phyloP scores from a whole-genome alignment of 2,888 invertebrate species.

The Geophilus truncorum region DNA sequence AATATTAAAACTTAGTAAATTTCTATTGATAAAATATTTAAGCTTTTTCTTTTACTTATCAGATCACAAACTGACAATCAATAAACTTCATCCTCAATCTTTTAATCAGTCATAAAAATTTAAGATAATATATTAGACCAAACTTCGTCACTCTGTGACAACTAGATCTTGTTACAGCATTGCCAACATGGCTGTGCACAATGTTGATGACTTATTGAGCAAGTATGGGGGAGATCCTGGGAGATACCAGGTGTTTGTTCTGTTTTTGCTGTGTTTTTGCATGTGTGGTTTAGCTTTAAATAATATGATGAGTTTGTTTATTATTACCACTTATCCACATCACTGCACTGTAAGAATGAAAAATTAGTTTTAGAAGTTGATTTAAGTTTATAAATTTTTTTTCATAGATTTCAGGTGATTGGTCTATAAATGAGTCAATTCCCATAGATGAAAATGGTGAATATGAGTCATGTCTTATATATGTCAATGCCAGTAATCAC shows the following conservation, averaged over 20 bases:
- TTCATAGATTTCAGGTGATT: background rate
- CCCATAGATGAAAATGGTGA: background rate
- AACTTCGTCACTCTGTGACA: no score
- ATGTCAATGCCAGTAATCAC: background rate
- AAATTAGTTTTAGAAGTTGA: background rate
- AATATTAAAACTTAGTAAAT: no score
- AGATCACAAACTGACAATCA: background rate
- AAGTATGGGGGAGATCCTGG: constrained; percentile 35
- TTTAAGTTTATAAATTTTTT: background rate
- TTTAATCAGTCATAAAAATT: background rate
- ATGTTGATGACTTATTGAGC: constrained; percentile 33
- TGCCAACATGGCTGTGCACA: background rate
- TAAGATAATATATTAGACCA: no score
- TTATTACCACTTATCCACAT: constrained; percentile 27
- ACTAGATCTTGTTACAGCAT: no score
- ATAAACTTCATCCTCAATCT: background rate
- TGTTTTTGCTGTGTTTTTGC: constrained; percentile 33
- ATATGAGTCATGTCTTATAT: background rate
- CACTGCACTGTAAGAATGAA: constrained; percentile 33
- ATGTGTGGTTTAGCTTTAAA: constrained; percentile 35
- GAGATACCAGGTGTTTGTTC: constrained; percentile 35
- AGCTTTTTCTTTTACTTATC: background rate
- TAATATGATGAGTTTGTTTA: constrained; percentile 34
- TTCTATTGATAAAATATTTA: no score
- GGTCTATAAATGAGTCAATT: background rate